Evolutionary conservation across 2,888 invertebrate species (phyloP).

Genomic region (Idaea biselata): DNA sequence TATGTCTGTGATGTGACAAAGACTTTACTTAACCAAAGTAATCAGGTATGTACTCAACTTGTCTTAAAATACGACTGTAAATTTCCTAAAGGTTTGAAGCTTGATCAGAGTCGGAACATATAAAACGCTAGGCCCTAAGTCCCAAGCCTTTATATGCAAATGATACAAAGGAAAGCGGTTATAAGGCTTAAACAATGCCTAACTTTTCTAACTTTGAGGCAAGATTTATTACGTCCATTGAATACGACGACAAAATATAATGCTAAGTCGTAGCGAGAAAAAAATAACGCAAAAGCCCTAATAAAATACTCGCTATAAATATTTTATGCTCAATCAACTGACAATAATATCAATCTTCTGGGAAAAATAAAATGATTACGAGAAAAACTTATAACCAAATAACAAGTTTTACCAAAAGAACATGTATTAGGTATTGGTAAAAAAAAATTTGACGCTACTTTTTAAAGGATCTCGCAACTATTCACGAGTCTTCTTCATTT

Average conservation of each 20-base stretch:
- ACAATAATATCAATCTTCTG: background rate
- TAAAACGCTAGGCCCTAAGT: background rate
- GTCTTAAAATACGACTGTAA: too few species aligned
- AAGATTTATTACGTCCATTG: background rate
- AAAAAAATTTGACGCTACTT: too few species aligned
- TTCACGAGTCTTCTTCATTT: too few species aligned
- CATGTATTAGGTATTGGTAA: too few species aligned
- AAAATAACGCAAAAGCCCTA: background rate
- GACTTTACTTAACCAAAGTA: too few species aligned
- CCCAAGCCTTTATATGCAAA: background rate
- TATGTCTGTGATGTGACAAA: too few species aligned
- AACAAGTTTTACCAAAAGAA: too few species aligned
- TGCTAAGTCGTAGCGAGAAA: background rate
- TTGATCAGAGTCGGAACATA: background rate
- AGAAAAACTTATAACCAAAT: too few species aligned
- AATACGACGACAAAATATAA: background rate
- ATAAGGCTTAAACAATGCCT: background rate
- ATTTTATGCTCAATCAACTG: conserved; percentile 1
- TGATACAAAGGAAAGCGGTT: background rate
- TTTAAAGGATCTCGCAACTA: too few species aligned
- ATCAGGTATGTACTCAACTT: too few species aligned
- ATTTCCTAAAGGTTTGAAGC: too few species aligned
- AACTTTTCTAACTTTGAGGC: background rate
- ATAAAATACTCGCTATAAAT: background rate
- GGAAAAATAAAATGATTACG: too few species aligned